These are phyloP conservation scores for Mechanitis messenoides DNA, from an alignment of 2,888 invertebrate genomes.

Conservation along the genomic window DNA sequence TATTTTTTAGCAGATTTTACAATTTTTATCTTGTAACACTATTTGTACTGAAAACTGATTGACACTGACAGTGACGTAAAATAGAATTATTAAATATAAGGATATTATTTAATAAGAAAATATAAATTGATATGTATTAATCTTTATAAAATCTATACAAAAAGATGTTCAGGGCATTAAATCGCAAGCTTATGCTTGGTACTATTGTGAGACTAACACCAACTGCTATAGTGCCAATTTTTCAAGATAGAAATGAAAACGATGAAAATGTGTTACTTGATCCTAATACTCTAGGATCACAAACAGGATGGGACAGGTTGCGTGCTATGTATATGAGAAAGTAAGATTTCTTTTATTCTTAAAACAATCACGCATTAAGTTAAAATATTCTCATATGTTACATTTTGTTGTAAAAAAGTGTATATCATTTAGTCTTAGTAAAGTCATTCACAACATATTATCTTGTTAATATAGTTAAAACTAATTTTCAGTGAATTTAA, in stretches of 20 bases:
- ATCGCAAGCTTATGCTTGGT: slow-evolving; percentile 41
- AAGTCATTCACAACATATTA: not conserved
- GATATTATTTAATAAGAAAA: too few species aligned
- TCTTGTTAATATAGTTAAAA: not conserved
- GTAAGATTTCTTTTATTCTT: slow-evolving; percentile 45
- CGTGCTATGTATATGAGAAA: slow-evolving; percentile 63
- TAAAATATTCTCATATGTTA: not conserved
- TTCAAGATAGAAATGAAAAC: slow-evolving; percentile 36
- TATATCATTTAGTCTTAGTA: too few species aligned
- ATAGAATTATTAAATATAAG: too few species aligned
- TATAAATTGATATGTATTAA: not conserved
- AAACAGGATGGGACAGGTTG: slow-evolving; percentile 70
- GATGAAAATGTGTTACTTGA: slow-evolving; percentile 43
- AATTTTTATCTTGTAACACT: too few species aligned
- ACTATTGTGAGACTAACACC: slow-evolving; percentile 52
- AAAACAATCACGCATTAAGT: not conserved
- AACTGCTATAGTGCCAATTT: slow-evolving; percentile 44
- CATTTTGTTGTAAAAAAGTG: too few species aligned
- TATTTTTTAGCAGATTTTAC: too few species aligned
- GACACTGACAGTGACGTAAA: too few species aligned
- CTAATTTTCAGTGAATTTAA: slow-evolving; percentile 79
- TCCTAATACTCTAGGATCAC: slow-evolving; percentile 25
- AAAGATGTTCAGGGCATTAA: slow-evolving; percentile 27
- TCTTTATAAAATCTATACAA: slow-evolving; percentile 4
- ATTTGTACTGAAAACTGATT: too few species aligned